These are phyloP conservation scores for Sminthopsis crassicaudata DNA, from an alignment of 2,113 vertebrate genomes.

Conservation along the genomic window DNA sequence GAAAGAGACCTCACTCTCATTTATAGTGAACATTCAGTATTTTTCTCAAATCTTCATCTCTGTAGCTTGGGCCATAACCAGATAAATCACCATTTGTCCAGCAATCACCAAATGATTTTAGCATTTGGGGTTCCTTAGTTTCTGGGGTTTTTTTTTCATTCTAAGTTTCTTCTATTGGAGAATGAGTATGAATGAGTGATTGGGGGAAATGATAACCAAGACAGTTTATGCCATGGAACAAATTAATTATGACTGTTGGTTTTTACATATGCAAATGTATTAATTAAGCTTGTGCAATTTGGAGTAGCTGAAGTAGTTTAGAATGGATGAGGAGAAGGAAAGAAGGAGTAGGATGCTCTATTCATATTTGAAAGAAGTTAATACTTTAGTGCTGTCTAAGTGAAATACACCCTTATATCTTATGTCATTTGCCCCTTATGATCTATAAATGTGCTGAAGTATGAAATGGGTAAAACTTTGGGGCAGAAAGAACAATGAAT, in stretches of 20 bases:
- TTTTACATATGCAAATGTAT: background rate
- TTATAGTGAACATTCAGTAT: background rate
- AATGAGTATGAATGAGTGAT: background rate
- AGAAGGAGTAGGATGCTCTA: conserved; percentile 7
- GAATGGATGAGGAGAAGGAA: conserved; percentile 56
- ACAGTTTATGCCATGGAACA: background rate
- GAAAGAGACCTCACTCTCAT: background rate
- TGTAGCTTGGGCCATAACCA: background rate
- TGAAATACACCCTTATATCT: background rate
- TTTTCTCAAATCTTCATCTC: background rate
- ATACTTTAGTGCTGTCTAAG: background rate
- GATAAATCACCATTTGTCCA: background rate
- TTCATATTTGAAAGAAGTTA: background rate
- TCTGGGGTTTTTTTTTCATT: background rate
- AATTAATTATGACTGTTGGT: background rate
- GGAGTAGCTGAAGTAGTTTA: conserved; percentile 49
- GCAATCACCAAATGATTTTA: background rate
- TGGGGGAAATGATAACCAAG: background rate
- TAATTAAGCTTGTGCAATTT: conserved; percentile 62
- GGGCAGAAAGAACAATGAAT: background rate
- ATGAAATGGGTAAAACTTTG: background rate
- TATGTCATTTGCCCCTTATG: background rate
- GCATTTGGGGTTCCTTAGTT: background rate
- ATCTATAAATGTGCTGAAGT: background rate
- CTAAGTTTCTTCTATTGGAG: background rate